These are phyloP conservation scores for Campylomormyrus numenius DNA, from an alignment of 2,113 vertebrate species.

Conservation along the genomic window DNA sequence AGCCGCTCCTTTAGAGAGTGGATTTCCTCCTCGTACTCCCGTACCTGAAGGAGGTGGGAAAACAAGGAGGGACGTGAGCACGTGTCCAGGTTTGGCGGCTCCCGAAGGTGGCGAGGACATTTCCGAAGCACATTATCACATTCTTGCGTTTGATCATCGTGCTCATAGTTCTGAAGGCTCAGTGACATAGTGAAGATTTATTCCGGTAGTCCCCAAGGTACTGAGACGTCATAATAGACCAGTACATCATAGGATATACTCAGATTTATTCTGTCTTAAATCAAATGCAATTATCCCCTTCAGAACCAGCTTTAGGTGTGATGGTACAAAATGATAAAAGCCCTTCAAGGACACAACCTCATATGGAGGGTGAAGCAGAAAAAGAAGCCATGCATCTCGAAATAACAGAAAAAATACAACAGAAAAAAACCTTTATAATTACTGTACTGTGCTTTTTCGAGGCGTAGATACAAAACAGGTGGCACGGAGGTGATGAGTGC, in stretches of 20 bases:
- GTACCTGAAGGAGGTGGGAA: constrained; percentile 60
- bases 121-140: background rate
- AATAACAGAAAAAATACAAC: background rate
- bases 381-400: background rate
- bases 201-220: background rate
- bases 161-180: background rate
- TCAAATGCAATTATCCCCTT: background rate
- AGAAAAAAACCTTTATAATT: background rate
- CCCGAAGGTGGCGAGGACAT: background rate
- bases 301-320: background rate
- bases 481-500: background rate
- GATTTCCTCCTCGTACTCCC: constrained; percentile 93
- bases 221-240: background rate
- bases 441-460: constrained; percentile 7
- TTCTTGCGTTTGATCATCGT: background rate
- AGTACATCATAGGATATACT: background rate
- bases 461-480: background rate
- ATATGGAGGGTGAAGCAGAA: background rate
- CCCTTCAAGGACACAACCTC: constrained; percentile 3
- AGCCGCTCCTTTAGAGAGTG: constrained; percentile 85
- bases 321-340: background rate
- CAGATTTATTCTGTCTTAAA: background rate
- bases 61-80: background rate
- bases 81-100: too few relatives aligned
- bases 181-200: background rate